A percentile compares a stretch with the other conserved stretches of the same genome.
phyloP scores from a whole-genome alignment of 2,888 invertebrate species.

The Ennomos erosarius region DNA sequence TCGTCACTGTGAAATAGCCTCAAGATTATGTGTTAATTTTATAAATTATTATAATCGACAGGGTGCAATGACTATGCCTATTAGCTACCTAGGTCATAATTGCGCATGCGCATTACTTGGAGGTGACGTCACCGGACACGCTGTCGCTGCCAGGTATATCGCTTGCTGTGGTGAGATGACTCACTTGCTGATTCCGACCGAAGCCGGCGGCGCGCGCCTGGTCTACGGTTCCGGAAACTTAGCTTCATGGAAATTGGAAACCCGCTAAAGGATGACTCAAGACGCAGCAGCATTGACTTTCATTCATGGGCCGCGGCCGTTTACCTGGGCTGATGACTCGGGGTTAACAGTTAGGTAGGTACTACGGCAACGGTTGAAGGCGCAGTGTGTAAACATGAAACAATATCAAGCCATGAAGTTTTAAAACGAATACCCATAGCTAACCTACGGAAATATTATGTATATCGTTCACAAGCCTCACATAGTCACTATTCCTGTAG shows the following conservation, averaged over 20 bases:
- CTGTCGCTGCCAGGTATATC: constrained; percentile 26
- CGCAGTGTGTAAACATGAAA: neutral
- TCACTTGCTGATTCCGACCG: constrained; percentile 24
- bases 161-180: constrained; percentile 30
- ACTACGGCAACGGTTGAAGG: constrained; percentile 14
- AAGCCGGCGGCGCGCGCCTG: constrained; percentile 7
- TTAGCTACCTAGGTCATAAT: constrained; percentile 23
- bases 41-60: neutral
- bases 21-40: too few relatives aligned
- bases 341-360: constrained; percentile 29
- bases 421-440: neutral
- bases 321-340: constrained; percentile 27
- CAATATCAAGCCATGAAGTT: neutral
- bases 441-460: too few relatives aligned
- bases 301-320: constrained; percentile 40
- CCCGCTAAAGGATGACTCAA: constrained; percentile 43
- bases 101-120: constrained; percentile 61
- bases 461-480: too few relatives aligned
- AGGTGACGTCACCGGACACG: constrained; percentile 61
- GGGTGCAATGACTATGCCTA: neutral
- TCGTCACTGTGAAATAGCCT: too few relatives aligned
- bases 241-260: constrained; percentile 38
- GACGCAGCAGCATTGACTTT: constrained; percentile 36
- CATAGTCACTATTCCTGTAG: too few relatives aligned
- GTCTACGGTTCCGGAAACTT: constrained; percentile 50